Percentiles rank a stretch among this genome's conserved stretches.
phyloP scores from a whole-genome alignment of 2,113 vertebrate genomes.

The Toxostoma redivivum region DNA sequence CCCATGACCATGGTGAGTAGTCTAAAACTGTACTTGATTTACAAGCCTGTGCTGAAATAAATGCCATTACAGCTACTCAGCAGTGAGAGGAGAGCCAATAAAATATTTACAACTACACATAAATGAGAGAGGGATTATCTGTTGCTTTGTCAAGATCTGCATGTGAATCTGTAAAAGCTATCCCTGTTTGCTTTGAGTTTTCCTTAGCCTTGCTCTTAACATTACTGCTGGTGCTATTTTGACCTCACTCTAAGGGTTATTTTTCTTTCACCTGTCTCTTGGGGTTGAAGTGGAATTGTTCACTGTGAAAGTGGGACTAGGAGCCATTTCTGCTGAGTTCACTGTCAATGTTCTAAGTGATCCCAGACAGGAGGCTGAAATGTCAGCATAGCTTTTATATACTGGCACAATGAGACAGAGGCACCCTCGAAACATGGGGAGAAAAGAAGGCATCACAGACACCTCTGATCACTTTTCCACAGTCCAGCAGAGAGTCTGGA shows the following conservation, averaged over 20 bases:
- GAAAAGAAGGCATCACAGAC: background rate
- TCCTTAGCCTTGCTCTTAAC: background rate
- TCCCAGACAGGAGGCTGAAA: background rate
- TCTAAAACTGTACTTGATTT: background rate
- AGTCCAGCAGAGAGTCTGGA: background rate
- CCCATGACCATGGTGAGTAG: conserved; percentile 93
- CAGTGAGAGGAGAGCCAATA: background rate
- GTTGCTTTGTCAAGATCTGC: background rate
- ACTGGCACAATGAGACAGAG: background rate
- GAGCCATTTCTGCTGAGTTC: background rate
- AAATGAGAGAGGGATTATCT: background rate
- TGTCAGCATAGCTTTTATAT: background rate
- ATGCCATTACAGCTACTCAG: background rate
- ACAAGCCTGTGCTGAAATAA: background rate
- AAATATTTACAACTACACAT: background rate
- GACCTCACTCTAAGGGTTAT: background rate
- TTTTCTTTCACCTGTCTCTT: background rate
- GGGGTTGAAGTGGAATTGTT: background rate
- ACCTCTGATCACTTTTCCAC: background rate
- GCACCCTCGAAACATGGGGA: background rate
- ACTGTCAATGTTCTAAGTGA: background rate
- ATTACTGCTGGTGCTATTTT: background rate
- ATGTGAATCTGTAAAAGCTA: background rate
- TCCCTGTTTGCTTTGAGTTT: background rate
- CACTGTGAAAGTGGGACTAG: no score